Evolutionary conservation across 1,140 invertebrate species (phyloP), one percentile per base, ranked within the genome.

Genomic region (Achroia grisella): DNA sequence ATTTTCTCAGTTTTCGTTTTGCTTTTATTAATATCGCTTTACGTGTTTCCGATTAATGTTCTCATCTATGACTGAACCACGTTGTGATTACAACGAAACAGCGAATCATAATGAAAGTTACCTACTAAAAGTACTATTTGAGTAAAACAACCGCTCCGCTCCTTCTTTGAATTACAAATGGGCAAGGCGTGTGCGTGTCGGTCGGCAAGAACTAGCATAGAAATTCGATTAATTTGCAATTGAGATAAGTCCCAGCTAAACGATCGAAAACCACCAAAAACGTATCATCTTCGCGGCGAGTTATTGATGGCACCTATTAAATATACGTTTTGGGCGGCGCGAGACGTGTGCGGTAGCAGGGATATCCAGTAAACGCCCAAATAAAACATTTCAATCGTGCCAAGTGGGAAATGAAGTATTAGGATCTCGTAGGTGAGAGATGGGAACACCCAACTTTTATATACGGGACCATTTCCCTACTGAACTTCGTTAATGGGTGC

Each of bases 271-370:
- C 61, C 65, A 63, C 52, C 61, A 62, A 72, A 61, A 71, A 60
- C 66, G 71, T 77, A 80, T 79, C 72, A 79, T 82, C 73, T 81
- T 71, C 61, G 39, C 62, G 48, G 56, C 44, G 55, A 71, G 82
- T 87, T 87, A 87, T 87, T 87, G 82, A 86, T 87, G 74, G 72
- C 63, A 61, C 57, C 77, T 82, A 87, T 87, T 86, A 86, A 86
- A 86, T 85, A 86, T 76, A 78, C 80, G 79, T 87, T 87, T 76
- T 53, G 64, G 47, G 50, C 56, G 50, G 34, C 44, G 29, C 58
- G 65, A 62, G 55, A 61, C 48, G 61, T 64, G 60, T 62, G 58
- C 50, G 42, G 34, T 48, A 55, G 50, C 48, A 52, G 51, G 46
- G 41, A 56, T 68, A 63, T 63, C 64, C 54, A 47, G 65, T 65